phyloP scores from a whole-genome alignment of 2,113 vertebrate genomes.

The Pluvianellus socialis region DNA sequence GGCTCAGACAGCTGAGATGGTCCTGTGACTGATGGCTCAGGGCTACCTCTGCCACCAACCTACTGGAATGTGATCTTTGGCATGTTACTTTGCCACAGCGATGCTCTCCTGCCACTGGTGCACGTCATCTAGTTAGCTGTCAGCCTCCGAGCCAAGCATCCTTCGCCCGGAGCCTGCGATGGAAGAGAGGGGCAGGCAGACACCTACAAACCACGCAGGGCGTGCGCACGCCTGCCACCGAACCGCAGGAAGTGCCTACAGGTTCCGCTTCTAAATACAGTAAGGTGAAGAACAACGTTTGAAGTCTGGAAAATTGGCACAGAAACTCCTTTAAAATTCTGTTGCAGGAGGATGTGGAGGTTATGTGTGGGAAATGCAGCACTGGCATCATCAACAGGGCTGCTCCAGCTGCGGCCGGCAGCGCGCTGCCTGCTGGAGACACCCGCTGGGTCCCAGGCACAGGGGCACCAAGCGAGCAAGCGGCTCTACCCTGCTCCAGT shows the following conservation, averaged over 20 bases:
- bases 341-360: neutral
- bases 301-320: neutral
- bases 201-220: neutral
- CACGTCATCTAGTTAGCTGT: neutral
- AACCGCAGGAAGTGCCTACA: neutral
- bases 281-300: neutral
- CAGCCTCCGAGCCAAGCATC: neutral
- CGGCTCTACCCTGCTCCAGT: neutral
- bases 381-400: neutral
- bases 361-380: neutral
- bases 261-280: neutral
- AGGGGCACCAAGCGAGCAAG: neutral
- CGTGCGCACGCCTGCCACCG: accelerated
- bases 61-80: neutral
- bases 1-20: neutral
- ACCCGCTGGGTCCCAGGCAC: neutral
- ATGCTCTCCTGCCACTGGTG: neutral
- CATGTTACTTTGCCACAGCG: neutral
- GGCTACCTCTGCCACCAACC: neutral
- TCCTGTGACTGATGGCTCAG: neutral
- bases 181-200: neutral
- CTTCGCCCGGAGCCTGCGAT: neutral
- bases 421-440: neutral
- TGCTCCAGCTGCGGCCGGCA: neutral
- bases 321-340: neutral